Conservation (phyloP, 2,113 vertebrate genomes). For the Podarcis muralis region DNA sequence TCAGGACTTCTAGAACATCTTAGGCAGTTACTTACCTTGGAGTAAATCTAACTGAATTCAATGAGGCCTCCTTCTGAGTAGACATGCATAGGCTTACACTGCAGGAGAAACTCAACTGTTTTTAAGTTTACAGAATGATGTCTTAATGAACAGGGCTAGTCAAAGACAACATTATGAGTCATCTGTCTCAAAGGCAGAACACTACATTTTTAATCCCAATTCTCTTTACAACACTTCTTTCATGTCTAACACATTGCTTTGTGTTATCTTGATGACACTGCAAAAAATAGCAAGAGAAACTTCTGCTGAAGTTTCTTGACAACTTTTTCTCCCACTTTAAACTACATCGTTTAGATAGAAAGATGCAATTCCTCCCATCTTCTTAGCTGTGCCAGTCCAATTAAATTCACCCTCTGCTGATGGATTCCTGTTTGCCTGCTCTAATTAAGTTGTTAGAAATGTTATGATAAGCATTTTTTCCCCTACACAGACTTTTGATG, state of each 20-base stretch:
- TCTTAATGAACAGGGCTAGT: slow-evolving; percentile 49
- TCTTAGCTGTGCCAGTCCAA: slow-evolving; percentile 57
- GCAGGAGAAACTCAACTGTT: slow-evolving; percentile 34
- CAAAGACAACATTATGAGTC: slow-evolving; percentile 40
- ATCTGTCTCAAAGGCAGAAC: slow-evolving; percentile 44
- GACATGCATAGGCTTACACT: background rate
- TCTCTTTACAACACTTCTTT: slow-evolving; percentile 47
- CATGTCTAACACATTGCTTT: slow-evolving; percentile 27
- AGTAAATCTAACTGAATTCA: background rate
- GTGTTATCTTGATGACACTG: slow-evolving; percentile 56
- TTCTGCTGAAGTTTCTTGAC: slow-evolving; percentile 34
- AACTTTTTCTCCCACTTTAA: slow-evolving; percentile 30
- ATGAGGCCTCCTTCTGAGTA: background rate
- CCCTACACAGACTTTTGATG: slow-evolving; percentile 42
- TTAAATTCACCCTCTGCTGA: slow-evolving; percentile 45
- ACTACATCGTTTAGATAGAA: slow-evolving; percentile 23
- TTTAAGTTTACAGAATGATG: slow-evolving; percentile 37
- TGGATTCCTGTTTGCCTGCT: slow-evolving; percentile 59
- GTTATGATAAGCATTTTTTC: slow-evolving; percentile 11
- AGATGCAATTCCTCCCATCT: slow-evolving; percentile 48
- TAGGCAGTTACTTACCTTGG: background rate
- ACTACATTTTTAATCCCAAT: slow-evolving; percentile 36
- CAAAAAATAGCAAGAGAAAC: slow-evolving; percentile 48
- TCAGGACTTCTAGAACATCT: background rate
- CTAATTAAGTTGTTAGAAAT: slow-evolving; percentile 34